Evolutionary conservation across 2,888 invertebrate genomes (phyloP), one percentile per base, ranked within the genome.

Genomic region (Piscicola geometra): DNA sequence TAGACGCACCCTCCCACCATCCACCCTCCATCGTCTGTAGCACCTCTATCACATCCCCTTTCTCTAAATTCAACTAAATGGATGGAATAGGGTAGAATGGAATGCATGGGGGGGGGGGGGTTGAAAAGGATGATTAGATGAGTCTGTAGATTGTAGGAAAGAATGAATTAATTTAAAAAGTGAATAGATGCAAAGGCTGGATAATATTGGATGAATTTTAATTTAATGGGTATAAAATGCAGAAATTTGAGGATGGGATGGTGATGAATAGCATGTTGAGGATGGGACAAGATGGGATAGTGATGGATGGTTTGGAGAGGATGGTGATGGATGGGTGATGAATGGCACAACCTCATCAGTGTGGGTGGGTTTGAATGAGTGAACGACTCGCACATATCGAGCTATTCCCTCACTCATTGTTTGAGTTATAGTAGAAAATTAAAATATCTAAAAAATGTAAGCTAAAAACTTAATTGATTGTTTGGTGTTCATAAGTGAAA

Each of bases 1-100:
- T 90, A 71, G 97, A 88, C 12, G 97, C 98, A 21, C 98, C 98
- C 88, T 99, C 99, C 98, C 98, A 99, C 98, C 98, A 98, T 66
- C 97, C 97, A 75, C 96, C 98, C 83, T 97, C 96, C 83, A 93
- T 92, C 77, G 90, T 90, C 86, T 99, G 98, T 47, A 97, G 96
- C 76, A 99, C 92, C 52, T 94, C 94, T 81, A 99, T 97, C 80
- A 96, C 88, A 86, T 98, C 98, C 75, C 95, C 94, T 86, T 96
- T 97, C 82, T 91, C 91, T 86, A 99, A 95, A 84, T 93, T 93
- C 81, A 99, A 87, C 92, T 92, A 84, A 21, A 21, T 47, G 21
- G 21, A 21, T 47, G 21, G 50, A 21, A 15, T 21, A 21, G 50
- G 9, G 50, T 9, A 47, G 50, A 47, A 47, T n/a, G 50, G 21